Evolutionary conservation across 2,113 vertebrate genomes (phyloP).

Genomic region (Platysternon megacephalum): DNA sequence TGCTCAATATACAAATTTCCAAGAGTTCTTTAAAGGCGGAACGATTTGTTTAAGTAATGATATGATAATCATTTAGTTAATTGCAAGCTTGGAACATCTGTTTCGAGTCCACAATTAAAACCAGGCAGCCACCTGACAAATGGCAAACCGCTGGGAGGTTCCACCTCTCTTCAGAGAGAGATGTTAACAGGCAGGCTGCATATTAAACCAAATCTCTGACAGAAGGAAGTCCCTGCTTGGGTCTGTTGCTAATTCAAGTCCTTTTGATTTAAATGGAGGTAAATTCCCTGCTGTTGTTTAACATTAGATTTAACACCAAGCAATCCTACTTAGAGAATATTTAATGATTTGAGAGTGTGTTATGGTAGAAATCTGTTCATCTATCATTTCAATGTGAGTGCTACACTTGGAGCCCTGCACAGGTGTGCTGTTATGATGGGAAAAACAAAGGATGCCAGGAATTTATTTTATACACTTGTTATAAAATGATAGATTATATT

Average conservation of each 20-base stretch:
- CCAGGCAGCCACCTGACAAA: neutral
- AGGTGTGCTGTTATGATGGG: neutral
- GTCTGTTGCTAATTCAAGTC: neutral
- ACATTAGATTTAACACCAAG: neutral
- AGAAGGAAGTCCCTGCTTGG: neutral
- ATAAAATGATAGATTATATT: neutral
- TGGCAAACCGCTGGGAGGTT: neutral
- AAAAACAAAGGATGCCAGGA: neutral
- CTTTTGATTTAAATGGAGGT: neutral
- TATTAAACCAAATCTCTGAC: neutral
- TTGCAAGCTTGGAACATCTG: neutral
- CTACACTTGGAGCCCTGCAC: neutral
- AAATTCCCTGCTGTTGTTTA: neutral
- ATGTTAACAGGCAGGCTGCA: neutral
- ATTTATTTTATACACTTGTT: neutral
- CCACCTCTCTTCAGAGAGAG: neutral
- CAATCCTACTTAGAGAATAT: neutral
- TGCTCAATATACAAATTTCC: neutral
- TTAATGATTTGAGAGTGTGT: neutral
- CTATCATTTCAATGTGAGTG: neutral
- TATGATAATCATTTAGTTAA: neutral
- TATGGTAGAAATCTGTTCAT: neutral
- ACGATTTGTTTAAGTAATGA: neutral
- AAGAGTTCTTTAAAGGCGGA: neutral
- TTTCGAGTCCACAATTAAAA: neutral